Base-by-base conservation (phyloP, 2,113 vertebrate species). In the Dipodomys merriami region DNA sequence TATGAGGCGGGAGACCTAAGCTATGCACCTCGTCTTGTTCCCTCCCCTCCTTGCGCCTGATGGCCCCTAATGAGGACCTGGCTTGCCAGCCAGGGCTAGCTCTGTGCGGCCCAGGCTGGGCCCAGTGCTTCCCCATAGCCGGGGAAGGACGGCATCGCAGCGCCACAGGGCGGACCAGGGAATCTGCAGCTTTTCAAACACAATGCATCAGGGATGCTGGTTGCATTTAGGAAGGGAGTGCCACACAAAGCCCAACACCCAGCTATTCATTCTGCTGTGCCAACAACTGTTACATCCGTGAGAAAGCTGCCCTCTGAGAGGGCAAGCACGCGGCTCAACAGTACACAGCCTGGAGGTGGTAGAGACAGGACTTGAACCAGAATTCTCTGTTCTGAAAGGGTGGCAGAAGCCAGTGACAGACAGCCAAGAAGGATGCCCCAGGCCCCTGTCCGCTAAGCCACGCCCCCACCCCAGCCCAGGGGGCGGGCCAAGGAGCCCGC, bases 291-390 rank as follows among this genome's bases (percentile, higher is more conserved):
- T 13, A 39, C 7, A 53, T 18, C 46, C 57, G 44, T 12, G 20
- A 77, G 77, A 64, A 91, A 60, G 22, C 65, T 27, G 22, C 69
- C 65, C 67, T 62, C 71, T 76, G 39, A 95, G 71, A 83, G 30
- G 62, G 39, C 81, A 60, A 83, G 74, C 6, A 57, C 27, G 22
- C 22, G 46, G 16, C 29, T 25, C 76, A 33, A 65, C 74, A 60
- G 46, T 78, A 78, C 84, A 49, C 13, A 35, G 27, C 92, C 73
- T 23, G 9, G 27, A 86, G 83, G 67, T 20, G 80, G 19, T 73
- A 53, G 39, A 60, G 62, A 80, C 76, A 49, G 73, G 62, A 16
- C 33, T 39, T 0, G 29, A 86, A 57, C 46, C 29, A 85, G 46
- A 68, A 44, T 15, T 69, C 86, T 88, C 74, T 74, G 57, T 64